Base-by-base conservation (phyloP, 2,888 invertebrate species). In the Cosmia pyralina region DNA sequence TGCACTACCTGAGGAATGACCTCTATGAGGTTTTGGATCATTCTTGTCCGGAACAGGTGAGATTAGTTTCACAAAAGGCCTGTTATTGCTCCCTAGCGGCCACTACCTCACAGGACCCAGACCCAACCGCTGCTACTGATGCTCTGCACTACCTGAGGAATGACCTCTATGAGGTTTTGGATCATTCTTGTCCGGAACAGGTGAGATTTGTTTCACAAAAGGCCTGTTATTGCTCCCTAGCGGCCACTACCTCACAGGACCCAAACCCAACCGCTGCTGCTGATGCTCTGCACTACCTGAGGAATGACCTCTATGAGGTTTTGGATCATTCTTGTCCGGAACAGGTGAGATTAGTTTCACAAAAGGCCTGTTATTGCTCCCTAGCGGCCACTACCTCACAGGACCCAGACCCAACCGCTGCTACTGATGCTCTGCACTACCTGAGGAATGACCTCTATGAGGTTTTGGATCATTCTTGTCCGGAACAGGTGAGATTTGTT, bases 131-230 rank as follows among this genome's bases (percentile, higher is more conserved):
- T 13, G 71, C 81, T 0, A 66, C 72, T 0, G 22, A 22, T 65
- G 98, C 98, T 0, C 96, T 98, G 84, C 94, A 96, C 76, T 99
- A 98, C 91, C 96, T 99, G 71, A 97, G 98, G 85, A 96, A 96
- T 2, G 97, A 97, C 70, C 94, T 99, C 22, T 97, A 97, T 2
- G 97, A 97, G 80, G 97, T 97, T 17, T 97, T 98, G 69, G 98
- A 98, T 93, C 98, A 98, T 87, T 91, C 91, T 11, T 97, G 98
- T 90, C 93, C 96, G 4, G 96, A 97, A 46, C 98, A 98, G 96
- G 97, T 93, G 6, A 15, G 53, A 28, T 55, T 38, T 4, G 38
- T 38, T 38, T 38, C 3, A 38, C 38, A 38, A 4, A 38, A 38
- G 38, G 38, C 38, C 38, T 38, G 38, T 6, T 38, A 38, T 38